Evolutionary conservation across 2,888 invertebrate species (phyloP).

Genomic region (Drymonia ruficornis): DNA sequence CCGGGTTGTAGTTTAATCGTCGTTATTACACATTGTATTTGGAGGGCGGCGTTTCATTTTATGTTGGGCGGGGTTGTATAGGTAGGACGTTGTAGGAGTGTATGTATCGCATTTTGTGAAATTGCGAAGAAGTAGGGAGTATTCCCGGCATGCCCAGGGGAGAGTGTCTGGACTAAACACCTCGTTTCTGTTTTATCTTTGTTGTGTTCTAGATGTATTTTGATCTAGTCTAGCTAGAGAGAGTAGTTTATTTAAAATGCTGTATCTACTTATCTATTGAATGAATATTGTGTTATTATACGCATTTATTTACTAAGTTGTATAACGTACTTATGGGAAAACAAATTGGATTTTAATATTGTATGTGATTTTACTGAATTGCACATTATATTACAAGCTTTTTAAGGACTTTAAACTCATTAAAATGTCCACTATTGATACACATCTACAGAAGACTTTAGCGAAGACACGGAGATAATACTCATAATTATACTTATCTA

Average conservation of each 20-base stretch:
- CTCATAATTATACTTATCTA: too few species aligned
- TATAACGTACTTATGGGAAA: too few species aligned
- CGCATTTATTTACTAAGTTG: background rate
- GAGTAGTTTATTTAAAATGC: slow-evolving; percentile 15
- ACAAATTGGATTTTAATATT: too few species aligned
- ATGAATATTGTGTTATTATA: background rate
- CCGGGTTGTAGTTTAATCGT: slow-evolving; percentile 41
- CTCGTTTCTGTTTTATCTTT: slow-evolving; percentile 59
- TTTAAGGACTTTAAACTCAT: too few species aligned
- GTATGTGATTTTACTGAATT: too few species aligned
- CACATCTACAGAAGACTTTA: too few species aligned
- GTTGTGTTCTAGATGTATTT: slow-evolving; percentile 47
- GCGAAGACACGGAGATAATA: too few species aligned
- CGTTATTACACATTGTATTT: slow-evolving; percentile 35
- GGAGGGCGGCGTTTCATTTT: slow-evolving; percentile 49
- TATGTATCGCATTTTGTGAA: slow-evolving; percentile 75
- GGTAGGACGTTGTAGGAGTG: slow-evolving; percentile 50
- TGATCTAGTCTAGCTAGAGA: slow-evolving; percentile 24
- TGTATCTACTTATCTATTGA: background rate
- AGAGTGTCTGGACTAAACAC: slow-evolving; percentile 77
- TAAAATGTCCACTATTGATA: too few species aligned
- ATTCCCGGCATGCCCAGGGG: slow-evolving; percentile 67
- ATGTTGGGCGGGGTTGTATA: slow-evolving; percentile 57
- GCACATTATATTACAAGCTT: too few species aligned
- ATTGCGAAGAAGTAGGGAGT: slow-evolving; percentile 73